phyloP scores from a whole-genome alignment of 2,888 invertebrate genomes.

The Diplolepis rosae region DNA sequence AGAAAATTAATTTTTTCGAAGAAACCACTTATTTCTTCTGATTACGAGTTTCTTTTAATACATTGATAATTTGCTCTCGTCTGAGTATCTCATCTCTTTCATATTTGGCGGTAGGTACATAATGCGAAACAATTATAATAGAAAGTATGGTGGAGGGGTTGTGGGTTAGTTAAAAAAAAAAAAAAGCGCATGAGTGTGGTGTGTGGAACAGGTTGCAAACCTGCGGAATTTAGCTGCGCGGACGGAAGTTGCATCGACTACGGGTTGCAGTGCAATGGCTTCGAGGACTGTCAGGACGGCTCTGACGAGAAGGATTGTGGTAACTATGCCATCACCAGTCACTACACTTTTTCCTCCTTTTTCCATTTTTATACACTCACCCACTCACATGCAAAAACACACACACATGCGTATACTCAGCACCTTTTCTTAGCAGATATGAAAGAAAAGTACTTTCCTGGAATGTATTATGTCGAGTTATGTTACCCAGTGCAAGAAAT shows the following conservation, averaged over 20 bases:
- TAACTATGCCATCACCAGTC: conserved; percentile 63
- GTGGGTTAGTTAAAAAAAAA: not conserved
- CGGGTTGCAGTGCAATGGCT: conserved; percentile 77
- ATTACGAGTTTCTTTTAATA: too few species aligned
- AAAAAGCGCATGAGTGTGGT: conserved; percentile 69
- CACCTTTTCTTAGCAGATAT: not conserved
- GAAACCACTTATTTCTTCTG: too few species aligned
- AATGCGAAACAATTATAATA: not conserved
- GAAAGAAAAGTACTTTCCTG: conserved; percentile 1
- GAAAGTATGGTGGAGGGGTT: conserved; percentile 9
- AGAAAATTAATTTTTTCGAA: too few species aligned
- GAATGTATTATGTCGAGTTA: not conserved
- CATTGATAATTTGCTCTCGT: too few species aligned
- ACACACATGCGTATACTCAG: conserved; percentile 8
- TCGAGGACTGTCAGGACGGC: conserved; percentile 77
- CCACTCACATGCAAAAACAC: too few species aligned
- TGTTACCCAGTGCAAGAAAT: too few species aligned
- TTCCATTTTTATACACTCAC: conserved; percentile 40
- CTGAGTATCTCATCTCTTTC: not conserved
- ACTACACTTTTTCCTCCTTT: conserved; percentile 38
- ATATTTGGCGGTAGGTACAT: not conserved
- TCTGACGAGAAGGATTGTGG: conserved; percentile 77
- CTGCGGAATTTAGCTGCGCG: conserved; percentile 75
- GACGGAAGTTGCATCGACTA: conserved; percentile 78
- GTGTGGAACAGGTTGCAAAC: conserved; percentile 74